Evolutionary conservation across 2,797 vertebrate species (phyloP), one percentile per base, ranked within the genome.

Genomic region (Toxotes lorentzi): DNA sequence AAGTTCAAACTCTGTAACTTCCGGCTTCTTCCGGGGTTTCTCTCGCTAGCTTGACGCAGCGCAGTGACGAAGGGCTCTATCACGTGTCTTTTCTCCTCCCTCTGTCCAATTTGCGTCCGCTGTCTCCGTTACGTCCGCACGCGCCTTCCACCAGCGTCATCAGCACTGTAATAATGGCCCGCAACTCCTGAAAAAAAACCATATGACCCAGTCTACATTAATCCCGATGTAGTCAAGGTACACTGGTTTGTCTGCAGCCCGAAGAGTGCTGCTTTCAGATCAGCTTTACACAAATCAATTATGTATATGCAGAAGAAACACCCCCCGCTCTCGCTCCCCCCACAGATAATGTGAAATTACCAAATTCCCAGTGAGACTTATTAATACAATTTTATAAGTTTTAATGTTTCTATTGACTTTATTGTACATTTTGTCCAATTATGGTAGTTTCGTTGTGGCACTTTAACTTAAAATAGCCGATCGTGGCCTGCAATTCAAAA

Each of bases 81-180:
- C 92, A 73, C 92, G 85, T 85, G 84, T 65, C 88, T 72, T 86
- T 58, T 67, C 94, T 89, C 93, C 94, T 88, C 94, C 93, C 93
- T 87, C 89, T 90, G 85, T 59, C 65, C 86, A 64, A 63, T 79
- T 89, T 94, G 91, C 94, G 94, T 94, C 90, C 81, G 70, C 83
- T 89, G 88, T 91, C 93, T 94, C 93, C 91, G 93, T 95, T 95
- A 95, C 95, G 94, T 95, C 90, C 72, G 76, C 56, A 79, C 85
- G 85, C 90, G 65, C 69, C 87, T 73, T 86, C 84, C 77, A 87
- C 86, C 4, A 56, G 84, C 94, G 95, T 95, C 94, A 94, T 89
- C 91, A 54, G 89, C 71, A 81, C 92, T 84, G 87, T 83, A 92
- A 91, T 53, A 48, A 57, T 79, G 81, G 75, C 74, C 88, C 81